Evolutionary conservation across 2,888 invertebrate species (phyloP).

Genomic region (Zonitis immaculata): DNA sequence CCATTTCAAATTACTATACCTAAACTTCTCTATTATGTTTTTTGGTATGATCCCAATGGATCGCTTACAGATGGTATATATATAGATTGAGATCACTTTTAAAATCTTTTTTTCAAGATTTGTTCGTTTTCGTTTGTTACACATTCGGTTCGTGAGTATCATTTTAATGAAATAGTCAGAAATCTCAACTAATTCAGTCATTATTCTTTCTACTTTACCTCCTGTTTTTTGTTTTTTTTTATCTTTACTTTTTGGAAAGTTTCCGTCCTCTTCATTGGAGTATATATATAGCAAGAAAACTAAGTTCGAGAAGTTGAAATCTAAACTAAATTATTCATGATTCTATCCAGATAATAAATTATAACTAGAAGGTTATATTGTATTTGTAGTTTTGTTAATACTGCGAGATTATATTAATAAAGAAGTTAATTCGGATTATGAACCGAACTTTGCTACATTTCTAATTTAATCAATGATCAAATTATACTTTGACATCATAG

Average conservation of each 20-base stretch:
- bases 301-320: neutral
- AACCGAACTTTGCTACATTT: no score
- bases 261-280: neutral
- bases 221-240: no score
- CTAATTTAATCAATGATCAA: no score
- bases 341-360: neutral
- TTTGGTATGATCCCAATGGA: conserved; percentile 12
- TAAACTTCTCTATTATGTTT: conserved; percentile 4
- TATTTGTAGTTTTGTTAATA: neutral
- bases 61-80: conserved; percentile 11
- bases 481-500: no score
- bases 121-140: conserved; percentile 8
- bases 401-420: no score
- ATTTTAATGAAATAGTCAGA: neutral
- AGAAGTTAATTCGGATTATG: no score
- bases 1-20: neutral
- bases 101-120: conserved; percentile 6
- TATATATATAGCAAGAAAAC: neutral
- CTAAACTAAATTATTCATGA: neutral
- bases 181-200: neutral
- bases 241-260: neutral
- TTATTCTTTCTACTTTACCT: neutral
- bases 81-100: conserved; percentile 9
- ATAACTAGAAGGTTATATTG: neutral
- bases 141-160: neutral